Percentiles rank a stretch among this genome's conserved stretches.
Evolutionary conservation across 2,113 vertebrate species (phyloP).

Genomic region (Baryphthengus martii): DNA sequence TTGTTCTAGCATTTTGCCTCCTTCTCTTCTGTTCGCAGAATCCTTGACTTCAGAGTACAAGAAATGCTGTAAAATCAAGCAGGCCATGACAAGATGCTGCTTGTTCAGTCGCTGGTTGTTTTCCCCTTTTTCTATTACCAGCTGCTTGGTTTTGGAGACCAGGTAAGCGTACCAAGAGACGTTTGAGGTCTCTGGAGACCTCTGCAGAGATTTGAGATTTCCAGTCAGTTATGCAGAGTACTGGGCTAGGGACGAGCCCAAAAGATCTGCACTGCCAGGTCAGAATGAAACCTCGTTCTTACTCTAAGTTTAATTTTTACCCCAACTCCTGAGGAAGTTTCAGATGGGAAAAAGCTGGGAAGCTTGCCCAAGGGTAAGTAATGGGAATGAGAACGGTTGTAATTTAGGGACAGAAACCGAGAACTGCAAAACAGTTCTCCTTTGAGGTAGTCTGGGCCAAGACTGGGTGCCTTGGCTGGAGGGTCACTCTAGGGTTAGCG

Average conservation of each 20-base stretch:
- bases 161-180: not conserved
- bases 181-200: not conserved
- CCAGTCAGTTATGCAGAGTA: not conserved
- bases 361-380: not conserved
- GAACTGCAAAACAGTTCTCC: not conserved
- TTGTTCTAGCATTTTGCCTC: not conserved
- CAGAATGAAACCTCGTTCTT: not conserved
- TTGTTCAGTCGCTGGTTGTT: not conserved
- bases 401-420: not conserved
- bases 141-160: not conserved
- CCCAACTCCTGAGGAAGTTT: not conserved
- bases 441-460: not conserved
- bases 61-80: not conserved
- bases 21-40: not conserved
- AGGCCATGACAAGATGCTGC: not conserved
- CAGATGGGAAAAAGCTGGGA: not conserved
- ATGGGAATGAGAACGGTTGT: not conserved
- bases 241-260: not conserved
- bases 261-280: not conserved
- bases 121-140: not conserved
- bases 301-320: not conserved
- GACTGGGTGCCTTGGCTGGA: not conserved
- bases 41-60: not conserved
- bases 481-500: not conserved
- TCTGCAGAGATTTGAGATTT: not conserved